These are phyloP conservation scores for Pseudocheirus occidentalis DNA, from an alignment of 2,797 vertebrate species.

Conservation along the genomic window DNA sequence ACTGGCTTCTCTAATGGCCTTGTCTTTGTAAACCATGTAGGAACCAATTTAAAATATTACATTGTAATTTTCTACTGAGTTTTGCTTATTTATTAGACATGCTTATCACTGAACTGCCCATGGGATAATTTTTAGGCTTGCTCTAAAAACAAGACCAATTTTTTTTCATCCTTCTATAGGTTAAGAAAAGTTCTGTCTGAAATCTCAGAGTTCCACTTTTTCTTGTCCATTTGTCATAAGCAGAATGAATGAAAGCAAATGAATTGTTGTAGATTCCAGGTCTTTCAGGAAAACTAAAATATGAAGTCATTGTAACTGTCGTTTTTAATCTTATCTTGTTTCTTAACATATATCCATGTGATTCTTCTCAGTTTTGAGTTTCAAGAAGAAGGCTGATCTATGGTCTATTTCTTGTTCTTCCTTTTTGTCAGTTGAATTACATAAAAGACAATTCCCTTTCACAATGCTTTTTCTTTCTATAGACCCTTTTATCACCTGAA, in stretches of 20 bases:
- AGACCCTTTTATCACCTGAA: neutral
- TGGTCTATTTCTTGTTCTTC: neutral
- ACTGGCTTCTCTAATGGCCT: neutral
- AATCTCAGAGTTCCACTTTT: constrained; percentile 25
- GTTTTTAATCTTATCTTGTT: neutral
- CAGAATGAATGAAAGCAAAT: constrained; percentile 13
- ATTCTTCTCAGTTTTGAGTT: neutral
- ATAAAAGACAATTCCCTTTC: neutral
- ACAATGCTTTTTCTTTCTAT: constrained; percentile 42
- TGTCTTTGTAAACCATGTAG: constrained; percentile 25
- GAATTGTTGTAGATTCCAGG: neutral
- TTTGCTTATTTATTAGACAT: constrained; percentile 48
- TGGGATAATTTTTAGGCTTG: constrained; percentile 26
- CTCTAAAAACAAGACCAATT: constrained; percentile 5
- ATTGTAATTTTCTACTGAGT: constrained; percentile 8
- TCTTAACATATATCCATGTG: neutral
- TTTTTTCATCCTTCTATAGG: neutral
- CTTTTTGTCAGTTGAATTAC: constrained; percentile 17
- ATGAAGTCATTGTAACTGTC: neutral
- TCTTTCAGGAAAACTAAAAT: neutral
- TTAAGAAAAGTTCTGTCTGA: constrained; percentile 4
- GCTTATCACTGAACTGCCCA: neutral
- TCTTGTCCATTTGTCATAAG: neutral
- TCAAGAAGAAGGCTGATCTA: neutral
- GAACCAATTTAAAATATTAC: neutral